These are phyloP conservation scores for Thecocarcelia acutangulata DNA, from an alignment of 2,888 invertebrate genomes.

Conservation along the genomic window DNA sequence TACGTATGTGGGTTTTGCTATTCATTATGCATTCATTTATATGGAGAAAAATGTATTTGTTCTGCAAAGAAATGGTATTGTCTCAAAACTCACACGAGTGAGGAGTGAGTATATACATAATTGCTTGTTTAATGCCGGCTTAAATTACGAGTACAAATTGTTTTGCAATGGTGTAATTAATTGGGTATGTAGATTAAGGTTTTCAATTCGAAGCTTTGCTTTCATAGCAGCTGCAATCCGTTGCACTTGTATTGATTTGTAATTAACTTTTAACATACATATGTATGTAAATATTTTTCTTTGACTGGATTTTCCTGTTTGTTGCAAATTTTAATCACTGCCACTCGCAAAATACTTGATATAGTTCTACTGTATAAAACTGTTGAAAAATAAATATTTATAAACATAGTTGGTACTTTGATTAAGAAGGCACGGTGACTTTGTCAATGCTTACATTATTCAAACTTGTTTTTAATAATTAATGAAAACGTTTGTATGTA, in stretches of 20 bases:
- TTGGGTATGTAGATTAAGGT: slow-evolving; percentile 31
- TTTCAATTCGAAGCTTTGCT: slow-evolving; percentile 27
- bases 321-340: no score
- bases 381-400: no score
- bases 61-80: slow-evolving; percentile 48
- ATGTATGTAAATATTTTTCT: no score
- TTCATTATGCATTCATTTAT: slow-evolving; percentile 27
- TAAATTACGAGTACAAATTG: slow-evolving; percentile 43
- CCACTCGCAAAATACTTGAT: no score
- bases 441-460: no score
- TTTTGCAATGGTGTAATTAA: slow-evolving; percentile 15
- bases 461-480: no score
- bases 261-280: not conserved
- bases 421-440: no score
- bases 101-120: not conserved
- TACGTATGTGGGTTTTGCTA: not conserved
- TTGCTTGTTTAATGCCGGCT: slow-evolving; percentile 36
- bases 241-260: slow-evolving; percentile 11
- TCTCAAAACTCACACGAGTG: slow-evolving; percentile 1
- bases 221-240: slow-evolving; percentile 48
- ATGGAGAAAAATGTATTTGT: slow-evolving; percentile 39
- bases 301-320: no score
- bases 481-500: no score
- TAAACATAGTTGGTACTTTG: no score
- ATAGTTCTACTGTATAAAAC: no score